Percentiles rank a stretch among this genome's conserved stretches.
Evolutionary conservation across 2,797 vertebrate genomes (phyloP).

Genomic region (Tokudaia tokunoshimensis): DNA sequence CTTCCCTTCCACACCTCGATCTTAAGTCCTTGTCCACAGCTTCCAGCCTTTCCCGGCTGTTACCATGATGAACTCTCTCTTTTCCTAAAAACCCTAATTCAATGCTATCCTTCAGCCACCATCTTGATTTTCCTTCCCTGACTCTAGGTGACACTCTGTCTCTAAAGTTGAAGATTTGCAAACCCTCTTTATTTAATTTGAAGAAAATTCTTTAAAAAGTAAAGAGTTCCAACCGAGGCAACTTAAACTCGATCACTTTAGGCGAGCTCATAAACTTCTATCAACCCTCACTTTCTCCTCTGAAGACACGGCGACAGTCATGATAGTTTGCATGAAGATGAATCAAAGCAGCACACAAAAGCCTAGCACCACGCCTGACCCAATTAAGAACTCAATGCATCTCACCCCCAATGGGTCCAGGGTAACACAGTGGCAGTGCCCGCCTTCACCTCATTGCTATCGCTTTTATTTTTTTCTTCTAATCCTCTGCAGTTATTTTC

Average conservation of each 20-base stretch:
- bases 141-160: background rate
- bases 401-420: background rate
- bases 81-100: slow-evolving; percentile 3
- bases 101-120: background rate
- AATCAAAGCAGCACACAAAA: background rate
- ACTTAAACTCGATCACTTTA: background rate
- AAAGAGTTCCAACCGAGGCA: background rate
- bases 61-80: background rate
- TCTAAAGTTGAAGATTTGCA: background rate
- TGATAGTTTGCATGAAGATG: background rate
- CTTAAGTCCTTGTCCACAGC: background rate
- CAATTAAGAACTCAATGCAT: background rate
- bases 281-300: background rate
- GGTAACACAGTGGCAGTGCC: background rate
- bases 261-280: background rate
- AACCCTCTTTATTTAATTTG: background rate
- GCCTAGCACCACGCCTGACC: background rate
- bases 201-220: slow-evolving; percentile 5
- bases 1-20: background rate
- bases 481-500: background rate
- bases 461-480: background rate
- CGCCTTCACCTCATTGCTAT: background rate
- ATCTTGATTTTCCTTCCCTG: background rate
- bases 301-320: background rate
- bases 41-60: background rate